These are phyloP conservation scores for Aselliscus stoliczkanus DNA, from an alignment of 2,797 vertebrate genomes.

Conservation along the genomic window DNA sequence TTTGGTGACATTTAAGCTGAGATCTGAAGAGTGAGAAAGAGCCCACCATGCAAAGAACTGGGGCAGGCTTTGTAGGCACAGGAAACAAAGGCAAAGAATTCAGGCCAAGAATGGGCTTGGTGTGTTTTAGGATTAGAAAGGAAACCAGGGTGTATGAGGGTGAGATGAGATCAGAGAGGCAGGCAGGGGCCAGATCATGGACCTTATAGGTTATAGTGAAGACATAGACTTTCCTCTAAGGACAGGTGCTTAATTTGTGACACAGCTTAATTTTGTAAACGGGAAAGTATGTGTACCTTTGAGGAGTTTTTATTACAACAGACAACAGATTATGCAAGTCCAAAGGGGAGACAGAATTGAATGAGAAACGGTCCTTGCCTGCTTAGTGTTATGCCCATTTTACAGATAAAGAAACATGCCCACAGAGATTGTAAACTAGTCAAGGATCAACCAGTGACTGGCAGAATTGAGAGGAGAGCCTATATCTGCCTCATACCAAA, in stretches of 20 bases:
- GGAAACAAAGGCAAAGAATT: background rate
- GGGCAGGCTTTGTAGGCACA: constrained; percentile 15
- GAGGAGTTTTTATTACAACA: constrained; percentile 21
- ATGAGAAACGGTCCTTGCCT: background rate
- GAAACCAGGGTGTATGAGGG: background rate
- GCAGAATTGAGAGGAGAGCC: background rate
- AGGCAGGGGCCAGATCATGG: background rate
- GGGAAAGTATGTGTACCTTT: background rate
- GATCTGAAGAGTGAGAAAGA: constrained; percentile 38
- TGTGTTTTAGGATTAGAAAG: constrained; percentile 23
- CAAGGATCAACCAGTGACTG: background rate
- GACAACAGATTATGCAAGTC: background rate
- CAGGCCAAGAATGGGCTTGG: background rate
- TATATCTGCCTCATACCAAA: background rate
- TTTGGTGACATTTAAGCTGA: constrained; percentile 24
- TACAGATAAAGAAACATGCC: background rate
- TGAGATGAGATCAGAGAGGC: constrained; percentile 25
- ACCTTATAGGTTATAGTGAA: background rate
- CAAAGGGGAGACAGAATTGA: background rate
- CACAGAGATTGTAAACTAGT: constrained; percentile 3
- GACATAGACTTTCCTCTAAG: constrained; percentile 12
- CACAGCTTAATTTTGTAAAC: constrained; percentile 31
- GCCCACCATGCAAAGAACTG: background rate
- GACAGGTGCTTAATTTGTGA: background rate
- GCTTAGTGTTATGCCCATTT: background rate